Percentiles rank a stretch among this genome's conserved stretches.
Conservation (phyloP, 2,888 invertebrate species). For the Gerris lacustris region DNA sequence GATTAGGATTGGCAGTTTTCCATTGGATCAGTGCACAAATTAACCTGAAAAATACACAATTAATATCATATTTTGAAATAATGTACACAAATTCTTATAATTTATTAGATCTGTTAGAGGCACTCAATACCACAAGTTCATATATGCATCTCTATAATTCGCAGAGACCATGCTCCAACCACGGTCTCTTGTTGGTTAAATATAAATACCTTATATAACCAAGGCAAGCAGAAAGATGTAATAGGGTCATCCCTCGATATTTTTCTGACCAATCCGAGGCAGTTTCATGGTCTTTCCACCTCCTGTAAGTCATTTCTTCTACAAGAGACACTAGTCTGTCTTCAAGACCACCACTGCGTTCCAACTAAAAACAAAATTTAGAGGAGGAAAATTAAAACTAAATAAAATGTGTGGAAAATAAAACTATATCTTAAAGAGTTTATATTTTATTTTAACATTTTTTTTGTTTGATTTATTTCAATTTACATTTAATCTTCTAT, state of each 20-base stretch:
- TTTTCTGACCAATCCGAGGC: conserved; percentile 45
- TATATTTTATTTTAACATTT: too few species aligned
- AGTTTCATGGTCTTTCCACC: conserved; percentile 39
- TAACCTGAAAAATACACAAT: conserved; percentile 41
- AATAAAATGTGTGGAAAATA: too few species aligned
- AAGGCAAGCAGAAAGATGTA: conserved; percentile 82
- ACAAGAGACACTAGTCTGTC: conserved; percentile 76
- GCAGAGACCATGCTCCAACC: too few species aligned
- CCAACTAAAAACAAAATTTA: conserved; percentile 1
- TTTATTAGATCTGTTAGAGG: neutral
- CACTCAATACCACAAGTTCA: neutral
- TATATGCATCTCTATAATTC: too few species aligned
- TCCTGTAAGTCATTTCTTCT: conserved; percentile 54
- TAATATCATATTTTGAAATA: neutral
- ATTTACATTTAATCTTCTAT: too few species aligned
- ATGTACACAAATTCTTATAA: neutral
- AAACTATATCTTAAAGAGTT: too few species aligned
- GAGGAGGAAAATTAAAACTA: neutral
- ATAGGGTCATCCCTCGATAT: conserved; percentile 57
- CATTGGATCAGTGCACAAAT: conserved; percentile 75
- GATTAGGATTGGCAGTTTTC: conserved; percentile 76
- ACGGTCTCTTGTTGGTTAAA: too few species aligned
- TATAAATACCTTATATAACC: conserved; percentile 53
- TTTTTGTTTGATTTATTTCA: too few species aligned
- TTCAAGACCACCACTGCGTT: conserved; percentile 39